Conservation (phyloP, 2,113 vertebrate species). For the Psittacus erithacus region DNA sequence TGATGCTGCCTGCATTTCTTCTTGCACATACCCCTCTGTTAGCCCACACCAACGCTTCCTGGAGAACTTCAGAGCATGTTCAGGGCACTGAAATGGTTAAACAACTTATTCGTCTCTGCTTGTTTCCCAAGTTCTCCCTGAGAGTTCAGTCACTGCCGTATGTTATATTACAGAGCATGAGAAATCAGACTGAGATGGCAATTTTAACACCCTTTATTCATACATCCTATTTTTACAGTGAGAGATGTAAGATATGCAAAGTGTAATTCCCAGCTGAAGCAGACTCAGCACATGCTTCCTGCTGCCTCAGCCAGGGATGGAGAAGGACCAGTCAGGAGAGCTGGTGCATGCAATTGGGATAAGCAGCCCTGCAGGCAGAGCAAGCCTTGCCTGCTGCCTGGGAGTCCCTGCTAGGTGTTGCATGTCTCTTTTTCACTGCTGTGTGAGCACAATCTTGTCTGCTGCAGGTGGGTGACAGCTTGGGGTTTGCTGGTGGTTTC, state of each 20-base stretch:
- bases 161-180: slow-evolving; percentile 61
- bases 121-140: neutral
- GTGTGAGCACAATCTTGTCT: neutral
- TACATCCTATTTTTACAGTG: slow-evolving; percentile 66
- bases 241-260: slow-evolving; percentile 64
- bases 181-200: slow-evolving; percentile 67
- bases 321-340: neutral
- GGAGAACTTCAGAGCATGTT: neutral
- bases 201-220: slow-evolving; percentile 72
- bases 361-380: neutral
- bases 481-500: neutral
- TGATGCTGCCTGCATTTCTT: rapidly evolving
- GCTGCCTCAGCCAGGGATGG: slow-evolving; percentile 40
- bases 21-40: neutral
- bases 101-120: slow-evolving; percentile 2
- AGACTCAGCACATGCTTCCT: slow-evolving; percentile 53
- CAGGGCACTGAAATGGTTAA: slow-evolving; percentile 33
- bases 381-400: neutral
- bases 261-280: slow-evolving; percentile 59
- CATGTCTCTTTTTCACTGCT: neutral
- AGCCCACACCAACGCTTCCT: neutral
- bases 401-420: neutral
- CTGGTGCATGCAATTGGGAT: rapidly evolving
- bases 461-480: neutral
- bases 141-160: slow-evolving; percentile 57